These are phyloP conservation scores for Myotis daubentonii DNA, from an alignment of 2,797 vertebrate genomes.

Conservation along the genomic window DNA sequence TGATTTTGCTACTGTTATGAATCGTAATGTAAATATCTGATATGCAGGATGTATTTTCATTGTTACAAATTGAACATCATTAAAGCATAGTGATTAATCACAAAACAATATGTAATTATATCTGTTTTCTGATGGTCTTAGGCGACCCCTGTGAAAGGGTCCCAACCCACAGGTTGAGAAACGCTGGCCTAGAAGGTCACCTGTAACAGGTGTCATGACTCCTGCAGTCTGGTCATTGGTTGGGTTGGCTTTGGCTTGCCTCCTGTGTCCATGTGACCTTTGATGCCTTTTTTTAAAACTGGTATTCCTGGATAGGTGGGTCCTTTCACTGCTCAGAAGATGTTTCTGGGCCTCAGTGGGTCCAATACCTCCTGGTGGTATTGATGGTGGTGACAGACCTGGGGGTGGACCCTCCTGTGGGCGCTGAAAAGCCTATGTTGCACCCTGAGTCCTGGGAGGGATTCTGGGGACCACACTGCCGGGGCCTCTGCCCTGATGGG, in stretches of 20 bases:
- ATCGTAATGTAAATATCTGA: no score
- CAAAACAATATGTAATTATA: no score
- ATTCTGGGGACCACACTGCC: fast-evolving
- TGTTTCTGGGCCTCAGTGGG: neutral
- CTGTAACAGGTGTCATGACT: neutral
- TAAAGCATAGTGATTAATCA: no score
- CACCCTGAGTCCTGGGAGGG: neutral
- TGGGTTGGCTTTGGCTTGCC: neutral
- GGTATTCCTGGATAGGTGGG: neutral
- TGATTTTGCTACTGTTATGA: no score
- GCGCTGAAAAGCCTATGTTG: neutral
- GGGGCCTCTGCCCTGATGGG: fast-evolving
- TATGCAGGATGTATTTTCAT: no score
- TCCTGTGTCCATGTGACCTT: neutral
- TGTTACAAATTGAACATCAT: no score
- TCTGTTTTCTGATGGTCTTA: no score
- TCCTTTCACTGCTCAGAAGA: no score
- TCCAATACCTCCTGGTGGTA: neutral
- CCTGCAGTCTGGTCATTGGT: neutral
- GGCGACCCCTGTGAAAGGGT: no score
- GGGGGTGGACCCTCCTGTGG: neutral
- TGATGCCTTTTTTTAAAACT: neutral
- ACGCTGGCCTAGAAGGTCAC: neutral
- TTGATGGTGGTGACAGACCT: neutral
- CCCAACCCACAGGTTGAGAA: no score